These are phyloP conservation scores for Melanaphis sacchari DNA, from an alignment of 1,140 invertebrate species.

Conservation along the genomic window DNA sequence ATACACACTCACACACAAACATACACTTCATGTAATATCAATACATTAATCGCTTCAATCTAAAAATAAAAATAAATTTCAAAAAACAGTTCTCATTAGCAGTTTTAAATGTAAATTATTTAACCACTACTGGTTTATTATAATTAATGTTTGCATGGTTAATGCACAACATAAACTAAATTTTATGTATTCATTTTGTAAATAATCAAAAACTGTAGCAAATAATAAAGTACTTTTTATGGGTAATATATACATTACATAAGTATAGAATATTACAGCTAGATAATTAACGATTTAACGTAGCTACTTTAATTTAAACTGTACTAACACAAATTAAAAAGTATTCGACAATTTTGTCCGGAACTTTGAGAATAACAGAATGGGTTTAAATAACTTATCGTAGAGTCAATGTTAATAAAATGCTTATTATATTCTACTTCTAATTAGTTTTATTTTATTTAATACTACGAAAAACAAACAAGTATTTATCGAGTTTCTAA, in stretches of 20 bases:
- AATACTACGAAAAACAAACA: background rate
- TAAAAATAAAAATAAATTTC: too few relatives aligned
- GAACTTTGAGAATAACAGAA: background rate
- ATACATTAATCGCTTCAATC: too few relatives aligned
- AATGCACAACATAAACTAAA: background rate
- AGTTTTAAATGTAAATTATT: background rate
- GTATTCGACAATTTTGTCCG: background rate
- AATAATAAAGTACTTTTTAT: background rate
- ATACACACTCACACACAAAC: too few relatives aligned
- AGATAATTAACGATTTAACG: background rate
- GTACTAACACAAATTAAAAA: slow-evolving; percentile 15
- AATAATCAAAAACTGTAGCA: background rate
- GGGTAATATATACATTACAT: background rate
- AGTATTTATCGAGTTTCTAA: background rate
- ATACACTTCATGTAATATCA: too few relatives aligned
- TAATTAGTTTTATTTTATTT: slow-evolving; percentile 9
- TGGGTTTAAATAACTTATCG: background rate
- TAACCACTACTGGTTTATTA: background rate
- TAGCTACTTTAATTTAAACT: background rate
- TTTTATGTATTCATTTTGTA: background rate
- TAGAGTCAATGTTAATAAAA: background rate
- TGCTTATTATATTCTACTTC: background rate
- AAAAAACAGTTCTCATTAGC: too few relatives aligned
- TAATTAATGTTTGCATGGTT: background rate
- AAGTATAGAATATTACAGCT: background rate